phyloP scores from a whole-genome alignment of 37 sponge, comb jelly and placozoan species.

The Aphrocallistes beatrix region DNA sequence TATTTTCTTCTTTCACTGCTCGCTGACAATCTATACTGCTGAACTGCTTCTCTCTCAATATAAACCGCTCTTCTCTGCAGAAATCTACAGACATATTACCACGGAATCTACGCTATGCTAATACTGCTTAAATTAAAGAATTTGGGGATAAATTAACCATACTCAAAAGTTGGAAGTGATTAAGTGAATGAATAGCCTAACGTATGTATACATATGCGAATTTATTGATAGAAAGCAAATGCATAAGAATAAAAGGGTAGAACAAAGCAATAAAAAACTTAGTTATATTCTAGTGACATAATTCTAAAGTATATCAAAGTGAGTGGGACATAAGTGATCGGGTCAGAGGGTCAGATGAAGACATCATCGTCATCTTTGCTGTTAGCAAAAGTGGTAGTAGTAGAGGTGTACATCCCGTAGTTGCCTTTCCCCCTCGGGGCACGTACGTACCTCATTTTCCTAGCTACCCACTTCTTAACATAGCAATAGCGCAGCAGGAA shows the following conservation, averaged over 20 bases:
- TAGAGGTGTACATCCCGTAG: too few relatives aligned
- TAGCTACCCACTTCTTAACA: not conserved
- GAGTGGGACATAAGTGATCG: not conserved
- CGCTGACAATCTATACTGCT: not conserved
- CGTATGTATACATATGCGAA: not conserved
- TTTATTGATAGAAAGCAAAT: not conserved
- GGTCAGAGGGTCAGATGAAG: too few relatives aligned
- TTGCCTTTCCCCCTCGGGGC: not conserved
- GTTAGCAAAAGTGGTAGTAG: too few relatives aligned
- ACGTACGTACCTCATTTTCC: not conserved
- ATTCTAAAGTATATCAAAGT: not conserved
- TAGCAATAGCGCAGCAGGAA: not conserved
- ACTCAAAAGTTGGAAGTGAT: too few relatives aligned
- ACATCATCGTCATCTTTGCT: too few relatives aligned
- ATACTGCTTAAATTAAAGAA: not conserved
- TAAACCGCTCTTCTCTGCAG: not conserved
- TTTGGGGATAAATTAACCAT: not conserved
- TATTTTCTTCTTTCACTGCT: not conserved
- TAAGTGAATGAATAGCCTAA: too few relatives aligned
- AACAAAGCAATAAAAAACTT: too few relatives aligned
- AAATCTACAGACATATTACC: not conserved
- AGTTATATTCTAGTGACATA: not conserved
- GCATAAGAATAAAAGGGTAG: not conserved
- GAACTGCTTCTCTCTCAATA: not conserved
- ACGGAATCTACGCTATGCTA: not conserved